These are phyloP conservation scores for Nicator chloris DNA, from an alignment of 2,113 vertebrate species.

Conservation along the genomic window DNA sequence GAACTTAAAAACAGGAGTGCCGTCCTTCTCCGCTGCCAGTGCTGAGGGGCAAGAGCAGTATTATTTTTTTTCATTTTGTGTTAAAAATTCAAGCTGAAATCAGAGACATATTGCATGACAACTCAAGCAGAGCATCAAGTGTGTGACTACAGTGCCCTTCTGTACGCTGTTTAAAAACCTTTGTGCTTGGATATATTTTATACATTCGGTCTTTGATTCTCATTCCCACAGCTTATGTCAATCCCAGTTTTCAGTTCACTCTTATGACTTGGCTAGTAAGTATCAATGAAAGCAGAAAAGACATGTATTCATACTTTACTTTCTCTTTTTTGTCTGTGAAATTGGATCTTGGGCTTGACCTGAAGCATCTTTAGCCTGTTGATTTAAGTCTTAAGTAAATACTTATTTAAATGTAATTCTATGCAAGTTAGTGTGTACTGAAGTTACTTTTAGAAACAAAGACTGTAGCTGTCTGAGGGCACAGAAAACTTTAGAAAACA, in stretches of 20 bases:
- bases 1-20: slow-evolving; percentile 96
- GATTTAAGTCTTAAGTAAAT: neutral
- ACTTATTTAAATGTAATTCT: neutral
- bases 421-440: neutral
- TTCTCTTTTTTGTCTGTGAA: neutral
- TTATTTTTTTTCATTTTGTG: neutral
- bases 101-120: neutral
- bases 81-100: neutral
- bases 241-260: neutral
- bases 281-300: neutral
- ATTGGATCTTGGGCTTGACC: neutral
- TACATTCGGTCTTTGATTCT: neutral
- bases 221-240: neutral
- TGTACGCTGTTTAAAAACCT: neutral
- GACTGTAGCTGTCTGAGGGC: neutral
- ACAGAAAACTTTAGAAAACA: neutral
- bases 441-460: neutral
- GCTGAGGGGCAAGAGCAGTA: slow-evolving; percentile 70
- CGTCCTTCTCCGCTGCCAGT: slow-evolving; percentile 89
- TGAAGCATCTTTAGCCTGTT: neutral
- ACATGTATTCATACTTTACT: neutral
- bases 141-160: neutral
- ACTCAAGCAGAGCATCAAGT: neutral
- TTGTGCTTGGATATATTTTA: neutral
- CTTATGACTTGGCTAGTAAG: neutral